Conservation (phyloP, 2,113 vertebrate genomes). For the Equus quagga region DNA sequence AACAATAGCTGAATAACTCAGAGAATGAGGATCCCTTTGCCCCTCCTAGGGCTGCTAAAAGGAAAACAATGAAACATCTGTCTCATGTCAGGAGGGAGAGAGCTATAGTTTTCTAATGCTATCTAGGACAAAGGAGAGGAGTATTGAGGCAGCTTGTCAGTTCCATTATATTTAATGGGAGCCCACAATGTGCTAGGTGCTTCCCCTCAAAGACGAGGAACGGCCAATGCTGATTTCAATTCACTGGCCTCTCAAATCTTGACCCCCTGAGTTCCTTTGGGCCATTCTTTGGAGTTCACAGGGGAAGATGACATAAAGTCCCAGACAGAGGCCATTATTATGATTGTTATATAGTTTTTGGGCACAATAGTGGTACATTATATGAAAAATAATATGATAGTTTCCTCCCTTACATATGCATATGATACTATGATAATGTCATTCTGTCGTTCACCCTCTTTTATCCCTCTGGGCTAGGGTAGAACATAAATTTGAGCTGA, state of each 20-base stretch:
- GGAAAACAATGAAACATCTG: conserved; percentile 6
- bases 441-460: conserved; percentile 57
- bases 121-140: conserved; percentile 44
- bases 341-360: conserved; percentile 39
- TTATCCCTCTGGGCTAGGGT: not conserved
- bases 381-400: conserved; percentile 58
- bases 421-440: conserved; percentile 54
- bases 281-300: conserved; percentile 54
- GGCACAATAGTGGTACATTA: conserved; percentile 24
- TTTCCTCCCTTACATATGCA: conserved; percentile 48
- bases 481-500: conserved; percentile 40
- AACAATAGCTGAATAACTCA: not conserved
- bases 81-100: conserved; percentile 28
- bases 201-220: conserved; percentile 12
- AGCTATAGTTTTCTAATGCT: conserved; percentile 23
- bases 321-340: conserved; percentile 40
- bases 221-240: conserved; percentile 36
- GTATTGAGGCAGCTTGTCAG: not conserved
- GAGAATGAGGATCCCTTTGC: not conserved
- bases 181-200: not conserved
- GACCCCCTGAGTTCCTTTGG: conserved; percentile 14
- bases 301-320: conserved; percentile 40
- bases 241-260: conserved; percentile 41
- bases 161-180: conserved; percentile 43
- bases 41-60: not conserved